Evolutionary conservation across 2,113 vertebrate genomes (phyloP).

Genomic region (Phyllostomus discolor): DNA sequence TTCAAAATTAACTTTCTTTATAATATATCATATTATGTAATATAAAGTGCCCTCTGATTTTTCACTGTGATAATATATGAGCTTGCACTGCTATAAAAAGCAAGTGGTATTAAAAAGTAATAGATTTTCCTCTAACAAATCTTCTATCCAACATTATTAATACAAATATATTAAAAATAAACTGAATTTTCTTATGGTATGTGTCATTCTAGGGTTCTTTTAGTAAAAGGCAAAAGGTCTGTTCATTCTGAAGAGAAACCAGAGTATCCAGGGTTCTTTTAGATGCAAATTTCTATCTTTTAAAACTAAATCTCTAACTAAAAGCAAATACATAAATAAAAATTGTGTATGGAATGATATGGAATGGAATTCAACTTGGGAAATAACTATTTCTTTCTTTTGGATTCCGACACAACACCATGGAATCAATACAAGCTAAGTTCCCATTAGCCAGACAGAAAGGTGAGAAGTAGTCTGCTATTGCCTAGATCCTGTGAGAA

Average conservation of each 20-base stretch:
- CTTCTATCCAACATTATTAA: neutral
- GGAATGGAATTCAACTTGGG: neutral
- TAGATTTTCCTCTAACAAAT: neutral
- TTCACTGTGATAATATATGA: neutral
- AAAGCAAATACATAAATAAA: slow-evolving; percentile 18
- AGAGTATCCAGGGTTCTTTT: neutral
- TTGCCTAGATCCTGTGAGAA: neutral
- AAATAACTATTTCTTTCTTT: neutral
- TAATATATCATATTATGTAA: neutral
- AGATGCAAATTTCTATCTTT: neutral
- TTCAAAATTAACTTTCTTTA: neutral
- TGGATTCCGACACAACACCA: neutral
- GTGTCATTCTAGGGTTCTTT: neutral
- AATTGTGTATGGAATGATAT: neutral
- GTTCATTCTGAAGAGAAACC: no score
- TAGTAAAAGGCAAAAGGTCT: neutral
- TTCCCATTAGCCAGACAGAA: neutral
- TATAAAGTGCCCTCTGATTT: neutral
- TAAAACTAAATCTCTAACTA: slow-evolving; percentile 21
- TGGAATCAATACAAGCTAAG: neutral
- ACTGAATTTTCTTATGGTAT: neutral
- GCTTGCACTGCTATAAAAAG: neutral
- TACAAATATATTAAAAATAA: slow-evolving; percentile 32
- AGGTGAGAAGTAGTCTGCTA: neutral
- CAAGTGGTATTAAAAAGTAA: neutral